Evolutionary conservation across 2,797 vertebrate species (phyloP).

Genomic region (Chiloscyllium punctatum): DNA sequence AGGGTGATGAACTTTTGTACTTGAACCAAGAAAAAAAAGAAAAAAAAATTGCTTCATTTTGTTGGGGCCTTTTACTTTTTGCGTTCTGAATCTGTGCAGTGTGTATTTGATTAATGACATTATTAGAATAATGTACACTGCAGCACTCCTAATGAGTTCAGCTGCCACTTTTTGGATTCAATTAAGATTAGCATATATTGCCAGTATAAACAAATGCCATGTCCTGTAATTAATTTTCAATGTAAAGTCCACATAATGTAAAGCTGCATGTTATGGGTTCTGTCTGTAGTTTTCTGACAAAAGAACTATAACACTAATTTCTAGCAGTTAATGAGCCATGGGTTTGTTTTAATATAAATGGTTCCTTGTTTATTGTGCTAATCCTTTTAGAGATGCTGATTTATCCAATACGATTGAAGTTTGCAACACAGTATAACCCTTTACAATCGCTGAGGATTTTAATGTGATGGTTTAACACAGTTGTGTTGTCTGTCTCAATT

Average conservation of each 20-base stretch:
- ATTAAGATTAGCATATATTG: constrained; percentile 17
- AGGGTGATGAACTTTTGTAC: neutral
- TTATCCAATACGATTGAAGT: neutral
- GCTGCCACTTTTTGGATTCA: constrained; percentile 14
- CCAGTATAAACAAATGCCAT: constrained; percentile 22
- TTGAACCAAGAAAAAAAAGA: neutral
- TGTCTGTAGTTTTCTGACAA: neutral
- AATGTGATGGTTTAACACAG: neutral
- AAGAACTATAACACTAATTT: neutral
- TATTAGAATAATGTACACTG: constrained; percentile 6
- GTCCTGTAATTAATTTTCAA: neutral
- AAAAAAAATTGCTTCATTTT: neutral
- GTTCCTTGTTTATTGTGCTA: neutral
- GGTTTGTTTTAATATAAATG: neutral
- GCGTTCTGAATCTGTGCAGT: neutral
- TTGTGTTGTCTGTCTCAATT: neutral
- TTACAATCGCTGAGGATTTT: neutral
- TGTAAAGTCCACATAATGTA: neutral
- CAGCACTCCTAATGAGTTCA: neutral
- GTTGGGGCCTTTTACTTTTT: neutral
- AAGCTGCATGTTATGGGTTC: neutral
- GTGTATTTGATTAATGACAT: constrained; percentile 11
- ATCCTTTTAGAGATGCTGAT: neutral
- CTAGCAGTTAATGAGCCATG: neutral
- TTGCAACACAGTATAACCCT: neutral